phyloP scores from a whole-genome alignment of 2,888 invertebrate species.

The Bursaphelenchus okinawaensis region DNA sequence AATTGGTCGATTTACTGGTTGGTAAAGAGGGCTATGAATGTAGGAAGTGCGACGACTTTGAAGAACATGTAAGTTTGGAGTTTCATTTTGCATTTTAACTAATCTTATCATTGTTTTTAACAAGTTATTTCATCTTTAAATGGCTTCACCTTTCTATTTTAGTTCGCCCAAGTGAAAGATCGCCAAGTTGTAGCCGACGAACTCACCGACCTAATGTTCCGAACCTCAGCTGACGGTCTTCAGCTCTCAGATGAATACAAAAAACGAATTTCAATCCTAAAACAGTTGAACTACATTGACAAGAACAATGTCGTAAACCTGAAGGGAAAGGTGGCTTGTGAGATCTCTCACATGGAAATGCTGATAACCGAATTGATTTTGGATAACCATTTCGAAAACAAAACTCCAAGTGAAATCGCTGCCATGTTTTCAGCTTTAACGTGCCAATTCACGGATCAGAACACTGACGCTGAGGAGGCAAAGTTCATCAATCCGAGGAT shows the following conservation, averaged over 20 bases:
- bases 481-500: constrained; percentile 10
- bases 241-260: constrained; percentile 83
- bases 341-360: constrained; percentile 61
- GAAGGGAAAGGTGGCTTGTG: constrained; percentile 67
- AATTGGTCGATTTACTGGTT: constrained; percentile 16
- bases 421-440: constrained; percentile 86
- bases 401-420: constrained; percentile 79
- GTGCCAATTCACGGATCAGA: constrained; percentile 73
- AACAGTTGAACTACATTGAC: constrained; percentile 73
- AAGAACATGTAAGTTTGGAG: constrained; percentile 62
- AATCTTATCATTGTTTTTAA: not conserved
- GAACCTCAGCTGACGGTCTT: constrained; percentile 78
- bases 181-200: constrained; percentile 57
- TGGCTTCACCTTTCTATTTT: not conserved
- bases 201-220: constrained; percentile 70
- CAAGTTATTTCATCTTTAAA: constrained; percentile 12
- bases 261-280: constrained; percentile 67
- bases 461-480: constrained; percentile 27
- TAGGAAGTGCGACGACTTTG: constrained; percentile 74
- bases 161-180: constrained; percentile 20
- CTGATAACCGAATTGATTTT: constrained; percentile 89
- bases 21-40: constrained; percentile 57
- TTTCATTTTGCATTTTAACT: constrained; percentile 3
- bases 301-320: constrained; percentile 68
- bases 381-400: constrained; percentile 73